A percentile compares a stretch with the other conserved stretches of the same genome.
phyloP scores from a whole-genome alignment of 2,888 invertebrate genomes.

The Candidula unifasciata region DNA sequence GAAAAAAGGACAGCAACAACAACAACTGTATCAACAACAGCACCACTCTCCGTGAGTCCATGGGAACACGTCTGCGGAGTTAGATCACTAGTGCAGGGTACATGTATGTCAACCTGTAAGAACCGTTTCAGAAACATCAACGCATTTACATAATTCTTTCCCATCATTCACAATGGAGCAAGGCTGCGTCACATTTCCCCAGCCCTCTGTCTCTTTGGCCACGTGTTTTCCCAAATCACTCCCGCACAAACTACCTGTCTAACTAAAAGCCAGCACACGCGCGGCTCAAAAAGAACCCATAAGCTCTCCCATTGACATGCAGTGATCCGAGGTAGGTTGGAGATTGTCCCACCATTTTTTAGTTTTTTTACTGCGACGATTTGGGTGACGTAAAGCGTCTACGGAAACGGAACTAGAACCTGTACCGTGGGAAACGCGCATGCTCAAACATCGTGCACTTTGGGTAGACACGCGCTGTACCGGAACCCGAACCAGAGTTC shows the following conservation, averaged over 20 bases:
- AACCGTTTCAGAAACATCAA: neutral
- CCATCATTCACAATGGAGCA: neutral
- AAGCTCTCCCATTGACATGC: constrained; percentile 12
- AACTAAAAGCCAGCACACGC: constrained; percentile 27
- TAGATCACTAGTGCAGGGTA: neutral
- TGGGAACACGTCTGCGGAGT: neutral
- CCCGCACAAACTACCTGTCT: neutral
- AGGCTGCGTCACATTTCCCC: too few relatives aligned
- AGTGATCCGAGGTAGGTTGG: constrained; percentile 15
- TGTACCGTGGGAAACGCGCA: constrained; percentile 49
- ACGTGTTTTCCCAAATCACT: constrained; percentile 22
- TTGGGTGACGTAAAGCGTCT: neutral
- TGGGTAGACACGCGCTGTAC: constrained; percentile 44
- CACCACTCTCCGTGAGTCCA: too few relatives aligned
- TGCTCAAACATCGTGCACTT: constrained; percentile 35
- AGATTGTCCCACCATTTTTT: neutral
- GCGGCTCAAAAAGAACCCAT: neutral
- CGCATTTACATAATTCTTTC: constrained; percentile 6
- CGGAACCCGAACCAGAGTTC: constrained; percentile 36
- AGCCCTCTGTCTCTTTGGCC: neutral
- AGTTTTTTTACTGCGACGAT: neutral
- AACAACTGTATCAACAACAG: too few relatives aligned
- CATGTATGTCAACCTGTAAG: neutral
- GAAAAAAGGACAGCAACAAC: too few relatives aligned
- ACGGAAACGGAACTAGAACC: constrained; percentile 38